Base-by-base conservation (phyloP, 30 jellyfish, hydroid and myxozoan species). In the Pelagia noctiluca region DNA sequence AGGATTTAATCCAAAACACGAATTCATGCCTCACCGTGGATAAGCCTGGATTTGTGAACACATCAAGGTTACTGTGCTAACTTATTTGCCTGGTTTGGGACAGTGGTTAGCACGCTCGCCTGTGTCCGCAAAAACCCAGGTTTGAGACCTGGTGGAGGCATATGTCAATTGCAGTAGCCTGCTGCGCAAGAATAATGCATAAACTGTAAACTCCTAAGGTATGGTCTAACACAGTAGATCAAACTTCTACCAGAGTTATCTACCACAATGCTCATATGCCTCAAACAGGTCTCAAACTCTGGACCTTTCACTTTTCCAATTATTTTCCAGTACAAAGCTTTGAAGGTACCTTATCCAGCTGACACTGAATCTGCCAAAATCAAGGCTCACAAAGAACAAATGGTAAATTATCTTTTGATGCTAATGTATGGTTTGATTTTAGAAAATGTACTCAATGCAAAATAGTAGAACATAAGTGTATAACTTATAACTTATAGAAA, bases 331-430 rank as follows among this genome's bases (percentile, higher is more conserved):
- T 77, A 85, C 57, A 74, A 80, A 25, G 83, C 80, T 22, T 52
- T 87, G 28, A 84, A 69, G 23, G 98, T 93, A 34, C 98, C 98
- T 33, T 84, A 52, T 76, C 98, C 98, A 42, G 96, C 63, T 34
- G 98, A 93, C 69, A 87, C 88, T 0, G 96, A 86, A 63, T 85
- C 97, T 36, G 90, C 75, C 23, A 82, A 62, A 32, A 87, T 93
- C 35, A 95, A 64, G 50, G 93, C 93, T 2, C 86, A 87, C 21
- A 85, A 82, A 76, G 86, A 83, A 29, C 90, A 75, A 67, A 53
- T 93, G 87, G 98, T 84, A 61, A 19, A 77, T 23, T 5, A 42
- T 42, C 16, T 42, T 42, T 42, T 42, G n/a, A n/a, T n/a, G n/a
- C n/a, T n/a, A n/a, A n/a, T n/a, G n/a, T n/a, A n/a, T n/a, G n/a